Percentiles rank a stretch among this genome's conserved stretches.
Evolutionary conservation across 2,888 invertebrate genomes (phyloP).

Genomic region (Epinotia demarniana): DNA sequence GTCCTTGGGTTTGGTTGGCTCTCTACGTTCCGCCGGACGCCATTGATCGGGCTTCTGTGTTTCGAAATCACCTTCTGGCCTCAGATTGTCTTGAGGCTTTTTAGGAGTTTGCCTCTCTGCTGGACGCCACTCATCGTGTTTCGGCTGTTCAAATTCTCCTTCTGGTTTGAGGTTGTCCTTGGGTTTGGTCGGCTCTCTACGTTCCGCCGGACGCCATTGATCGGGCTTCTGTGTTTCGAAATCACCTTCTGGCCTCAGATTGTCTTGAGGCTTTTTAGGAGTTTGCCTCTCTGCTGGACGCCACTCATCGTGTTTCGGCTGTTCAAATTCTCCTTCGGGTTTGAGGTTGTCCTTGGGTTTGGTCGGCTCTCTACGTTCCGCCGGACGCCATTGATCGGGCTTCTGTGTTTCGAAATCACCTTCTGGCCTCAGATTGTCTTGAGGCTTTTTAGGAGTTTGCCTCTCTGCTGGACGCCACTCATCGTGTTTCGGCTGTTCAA

Average conservation of each 20-base stretch:
- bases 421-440: slow-evolving; percentile 70
- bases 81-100: slow-evolving; percentile 66
- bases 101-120: slow-evolving; percentile 66
- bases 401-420: slow-evolving; percentile 73
- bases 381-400: slow-evolving; percentile 58
- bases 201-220: slow-evolving; percentile 70
- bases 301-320: slow-evolving; percentile 58
- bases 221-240: slow-evolving; percentile 62
- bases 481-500: slow-evolving; percentile 65
- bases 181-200: slow-evolving; percentile 62
- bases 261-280: slow-evolving; percentile 52
- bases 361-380: slow-evolving; percentile 60
- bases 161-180: slow-evolving; percentile 81
- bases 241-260: slow-evolving; percentile 64
- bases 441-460: slow-evolving; percentile 58
- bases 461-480: slow-evolving; percentile 69
- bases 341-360: slow-evolving; percentile 62
- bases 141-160: slow-evolving; percentile 76
- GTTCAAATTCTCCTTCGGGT: slow-evolving; percentile 71
- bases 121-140: slow-evolving; percentile 62
- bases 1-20: slow-evolving; percentile 68
- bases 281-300: slow-evolving; percentile 62
- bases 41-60: slow-evolving; percentile 60
- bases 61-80: slow-evolving; percentile 76
- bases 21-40: slow-evolving; percentile 43